These are phyloP conservation scores for Lontra canadensis DNA, from an alignment of 2,113 vertebrate species.

Conservation along the genomic window DNA sequence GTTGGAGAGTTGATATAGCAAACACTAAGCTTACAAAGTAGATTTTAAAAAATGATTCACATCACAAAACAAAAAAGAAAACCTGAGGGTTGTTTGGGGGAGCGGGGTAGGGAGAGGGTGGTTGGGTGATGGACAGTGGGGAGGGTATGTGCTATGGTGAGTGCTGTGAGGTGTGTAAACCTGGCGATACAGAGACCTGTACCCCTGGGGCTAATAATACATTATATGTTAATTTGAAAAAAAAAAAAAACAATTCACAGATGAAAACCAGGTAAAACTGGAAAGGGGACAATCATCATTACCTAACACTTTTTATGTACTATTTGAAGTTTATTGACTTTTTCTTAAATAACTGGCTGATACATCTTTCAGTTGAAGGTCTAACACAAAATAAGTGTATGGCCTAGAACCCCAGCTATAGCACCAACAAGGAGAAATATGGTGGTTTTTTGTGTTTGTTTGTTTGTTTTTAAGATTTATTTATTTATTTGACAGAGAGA, in stretches of 20 bases:
- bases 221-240: no score
- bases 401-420: slow-evolving; percentile 26
- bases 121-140: no score
- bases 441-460: slow-evolving; percentile 23
- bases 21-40: neutral
- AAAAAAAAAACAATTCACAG: neutral
- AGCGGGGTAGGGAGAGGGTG: no score
- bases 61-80: neutral
- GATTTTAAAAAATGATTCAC: neutral
- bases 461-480: slow-evolving; percentile 44
- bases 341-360: neutral
- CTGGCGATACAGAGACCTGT: no score
- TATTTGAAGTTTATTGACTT: neutral
- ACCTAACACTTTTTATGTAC: neutral
- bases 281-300: slow-evolving; percentile 3
- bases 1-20: neutral
- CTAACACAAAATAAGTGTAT: neutral
- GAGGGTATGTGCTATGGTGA: no score
- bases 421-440: slow-evolving; percentile 57
- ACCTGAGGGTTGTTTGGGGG: no score
- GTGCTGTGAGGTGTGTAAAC: no score
- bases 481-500: no score
- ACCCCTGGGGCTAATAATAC: no score
- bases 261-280: slow-evolving; percentile 30
- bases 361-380: neutral